These are phyloP conservation scores for Malacosoma neustria DNA, from an alignment of 2,888 invertebrate genomes.

Conservation along the genomic window DNA sequence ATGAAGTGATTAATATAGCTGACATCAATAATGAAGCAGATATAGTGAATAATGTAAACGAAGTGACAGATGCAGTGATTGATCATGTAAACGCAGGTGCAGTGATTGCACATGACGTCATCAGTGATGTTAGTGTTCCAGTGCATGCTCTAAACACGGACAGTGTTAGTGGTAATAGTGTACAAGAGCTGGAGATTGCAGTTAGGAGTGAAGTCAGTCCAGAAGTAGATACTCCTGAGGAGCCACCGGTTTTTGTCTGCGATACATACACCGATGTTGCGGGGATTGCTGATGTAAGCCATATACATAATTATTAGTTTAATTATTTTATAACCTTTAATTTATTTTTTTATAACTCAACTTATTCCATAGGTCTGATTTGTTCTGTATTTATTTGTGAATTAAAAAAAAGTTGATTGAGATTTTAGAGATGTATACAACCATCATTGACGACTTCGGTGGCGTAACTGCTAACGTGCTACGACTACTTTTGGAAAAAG, in stretches of 20 bases:
- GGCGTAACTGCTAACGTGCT: too few species aligned
- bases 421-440: too few species aligned
- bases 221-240: slow-evolving; percentile 38
- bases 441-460: too few species aligned
- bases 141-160: too few species aligned
- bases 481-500: too few species aligned
- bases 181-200: background rate
- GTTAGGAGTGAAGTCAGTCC: slow-evolving; percentile 3
- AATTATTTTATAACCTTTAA: too few species aligned
- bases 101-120: slow-evolving; percentile 3
- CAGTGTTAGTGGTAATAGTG: background rate
- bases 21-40: background rate
- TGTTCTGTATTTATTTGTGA: too few species aligned
- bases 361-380: too few species aligned
- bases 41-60: background rate
- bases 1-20: background rate
- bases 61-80: slow-evolving; percentile 3
- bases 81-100: slow-evolving; percentile 3
- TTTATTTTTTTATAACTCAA: background rate
- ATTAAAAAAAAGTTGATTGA: too few species aligned
- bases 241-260: slow-evolving; percentile 46
- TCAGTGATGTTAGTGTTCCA: slow-evolving; percentile 6
- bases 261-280: slow-evolving; percentile 47
- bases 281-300: slow-evolving; percentile 48
- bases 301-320: too few species aligned